Evolutionary conservation across 2,113 vertebrate genomes (phyloP), one percentile per base, ranked within the genome.

Genomic region (Emydura subglobosa): DNA sequence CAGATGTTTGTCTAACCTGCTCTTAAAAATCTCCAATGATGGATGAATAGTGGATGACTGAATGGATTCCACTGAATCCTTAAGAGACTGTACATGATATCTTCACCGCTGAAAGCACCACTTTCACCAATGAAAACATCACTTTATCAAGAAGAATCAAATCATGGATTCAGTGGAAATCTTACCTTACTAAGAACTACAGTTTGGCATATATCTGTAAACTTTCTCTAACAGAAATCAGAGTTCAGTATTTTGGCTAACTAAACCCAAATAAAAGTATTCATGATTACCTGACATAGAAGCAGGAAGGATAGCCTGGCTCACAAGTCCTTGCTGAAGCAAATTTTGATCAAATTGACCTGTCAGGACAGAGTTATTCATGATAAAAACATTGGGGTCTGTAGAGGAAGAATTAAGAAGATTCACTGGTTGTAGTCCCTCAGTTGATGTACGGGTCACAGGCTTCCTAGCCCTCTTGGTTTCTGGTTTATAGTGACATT

Each of bases 301-400:
- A 81, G 99, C 99, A 6, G 99, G 99, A 31, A 99, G 98, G 80
- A 99, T 98, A 17, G 99, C 98, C 94, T 99, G 99, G 80, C 99
- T 99, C 86, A 99, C 99, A 10, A 99, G 98, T 50, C 99, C 99
- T 31, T 98, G 99, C 0, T 99, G 99, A 83, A 99, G 98, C 34
- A 99, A 91, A 89, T 97, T 99, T 82, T 99, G 99, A 78, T 99
- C 99, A 78, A 99, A 99, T 88, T 99, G 99, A 42, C 99, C 98
- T 0, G 99, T 97, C 83, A 99, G 98, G 51, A 99, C 99, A 1
- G 99, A 98, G 96, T 98, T 99, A 97, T 99, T 98, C 90, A 99
- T 99, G 95, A 99, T 99, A 97, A 99, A 99, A 96, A 99, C 99
- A 55, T 94, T 99, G 16, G 99, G 98, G 93, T 99, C 99, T 1